phyloP scores from a whole-genome alignment of 35 echinoderm and acorn worm genomes.

The Amphiura filiformis region DNA sequence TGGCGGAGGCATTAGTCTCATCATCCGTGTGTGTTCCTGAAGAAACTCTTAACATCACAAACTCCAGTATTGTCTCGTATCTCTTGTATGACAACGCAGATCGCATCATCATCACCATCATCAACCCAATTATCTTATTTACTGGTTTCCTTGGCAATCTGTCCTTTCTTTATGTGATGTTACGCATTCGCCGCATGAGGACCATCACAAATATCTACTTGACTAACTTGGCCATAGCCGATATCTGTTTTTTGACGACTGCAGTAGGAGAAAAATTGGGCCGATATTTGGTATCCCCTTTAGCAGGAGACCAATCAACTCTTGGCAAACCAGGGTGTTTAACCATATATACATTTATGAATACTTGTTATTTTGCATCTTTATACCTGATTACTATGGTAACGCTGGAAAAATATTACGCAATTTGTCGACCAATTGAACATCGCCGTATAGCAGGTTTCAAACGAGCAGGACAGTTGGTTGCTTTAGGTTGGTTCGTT shows the following conservation, averaged over 20 bases:
- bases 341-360: too few species aligned
- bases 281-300: too few species aligned
- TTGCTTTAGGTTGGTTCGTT: not conserved
- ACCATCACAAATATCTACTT: conserved; percentile 85
- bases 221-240: conserved; percentile 69
- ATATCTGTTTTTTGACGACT: conserved; percentile 53
- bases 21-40: too few species aligned
- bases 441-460: not conserved
- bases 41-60: too few species aligned
- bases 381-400: not conserved
- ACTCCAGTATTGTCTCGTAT: too few species aligned
- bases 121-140: conserved; percentile 59
- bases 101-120: conserved; percentile 47
- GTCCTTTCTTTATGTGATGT: conserved; percentile 68
- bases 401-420: not conserved
- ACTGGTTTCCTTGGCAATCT: conserved; percentile 56
- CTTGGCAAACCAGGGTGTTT: too few species aligned
- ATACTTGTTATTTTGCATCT: not conserved
- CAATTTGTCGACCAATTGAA: not conserved
- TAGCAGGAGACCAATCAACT: too few species aligned
- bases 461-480: not conserved
- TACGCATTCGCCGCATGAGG: conserved; percentile 56
- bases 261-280: not conserved
- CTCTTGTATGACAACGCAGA: conserved; percentile 8
- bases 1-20: too few species aligned